Evolutionary conservation across 2,888 invertebrate species (phyloP), one percentile per base, ranked within the genome.

Genomic region (Tipula lateralis): DNA sequence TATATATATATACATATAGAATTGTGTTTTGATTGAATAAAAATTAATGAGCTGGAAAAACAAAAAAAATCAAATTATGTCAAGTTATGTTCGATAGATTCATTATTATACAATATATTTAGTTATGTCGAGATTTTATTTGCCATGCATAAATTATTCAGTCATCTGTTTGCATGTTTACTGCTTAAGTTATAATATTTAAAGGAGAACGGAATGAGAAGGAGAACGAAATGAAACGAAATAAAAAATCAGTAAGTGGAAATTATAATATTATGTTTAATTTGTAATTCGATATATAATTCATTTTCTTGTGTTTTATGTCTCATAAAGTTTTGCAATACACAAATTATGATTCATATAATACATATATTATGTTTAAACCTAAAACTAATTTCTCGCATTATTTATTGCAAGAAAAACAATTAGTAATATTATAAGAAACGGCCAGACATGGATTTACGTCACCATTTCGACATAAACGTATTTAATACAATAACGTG

Each of bases 191-290:
- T 9, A 39, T 13, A 12, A 39, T 6, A 39, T 0, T 2, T 12
- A 12, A 13, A 39, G 39, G 39, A 50, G 50, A 6, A 1, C 1
- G 66, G 66, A 9, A 66, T 19, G 66, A 66, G 66, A 24, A 24
- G 24, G 66, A 7, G 24, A 66, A 24, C 9, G 66, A 50, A 50
- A 50, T 9, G 66, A 66, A 66, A 66, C 66, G 24, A 66, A 66
- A 66, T 24, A 66, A 24, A 66, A 66, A 66, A 66, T 66, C 66
- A 66, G 66, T 66, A 66, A 66, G 66, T 66, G 66, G 66, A 66
- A 66, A 66, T 66, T 66, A 66, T n/a, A 66, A 66, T 66, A 66
- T 66, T 66, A 66, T 66, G 66, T 66, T 66, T 66, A 66, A 66
- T 66, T 66, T 66, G 66, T 66, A 66, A 66, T 66, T 66, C 24